phyloP scores from a whole-genome alignment of 2,888 invertebrate species.

The Lutraria lutraria region DNA sequence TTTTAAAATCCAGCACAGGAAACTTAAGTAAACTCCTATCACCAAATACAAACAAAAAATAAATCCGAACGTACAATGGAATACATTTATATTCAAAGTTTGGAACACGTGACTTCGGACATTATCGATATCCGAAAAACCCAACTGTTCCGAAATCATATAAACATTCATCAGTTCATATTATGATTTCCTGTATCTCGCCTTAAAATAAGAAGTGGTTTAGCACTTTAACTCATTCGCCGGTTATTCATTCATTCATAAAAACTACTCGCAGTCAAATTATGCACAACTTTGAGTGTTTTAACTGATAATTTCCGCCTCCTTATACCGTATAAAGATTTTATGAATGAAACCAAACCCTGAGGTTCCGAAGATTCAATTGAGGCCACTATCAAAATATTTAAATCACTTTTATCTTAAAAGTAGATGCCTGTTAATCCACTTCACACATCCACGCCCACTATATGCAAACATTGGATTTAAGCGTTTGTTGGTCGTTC shows the following conservation, averaged over 20 bases:
- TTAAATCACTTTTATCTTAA: slow-evolving; percentile 14
- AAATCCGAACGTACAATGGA: not conserved
- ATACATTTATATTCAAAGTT: not conserved
- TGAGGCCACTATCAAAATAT: slow-evolving; percentile 18
- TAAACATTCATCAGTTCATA: not conserved
- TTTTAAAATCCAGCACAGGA: no score
- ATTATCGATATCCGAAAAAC: not conserved
- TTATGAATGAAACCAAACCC: slow-evolving; percentile 20
- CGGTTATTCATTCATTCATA: slow-evolving; percentile 11
- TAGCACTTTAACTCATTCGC: not conserved
- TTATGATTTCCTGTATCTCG: not conserved
- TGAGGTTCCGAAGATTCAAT: not conserved
- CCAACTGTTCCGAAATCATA: not conserved
- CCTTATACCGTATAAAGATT: not conserved
- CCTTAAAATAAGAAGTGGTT: not conserved
- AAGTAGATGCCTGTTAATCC: not conserved
- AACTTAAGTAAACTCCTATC: no score
- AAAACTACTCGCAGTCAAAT: not conserved
- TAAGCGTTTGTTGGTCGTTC: not conserved
- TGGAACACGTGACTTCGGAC: not conserved
- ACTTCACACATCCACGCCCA: slow-evolving; percentile 14
- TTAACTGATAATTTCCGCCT: slow-evolving; percentile 5
- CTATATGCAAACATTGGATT: not conserved
- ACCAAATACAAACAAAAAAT: not conserved
- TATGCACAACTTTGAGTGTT: not conserved